phyloP scores from a whole-genome alignment of 2,113 vertebrate species.

The Anser brachyrhynchus region DNA sequence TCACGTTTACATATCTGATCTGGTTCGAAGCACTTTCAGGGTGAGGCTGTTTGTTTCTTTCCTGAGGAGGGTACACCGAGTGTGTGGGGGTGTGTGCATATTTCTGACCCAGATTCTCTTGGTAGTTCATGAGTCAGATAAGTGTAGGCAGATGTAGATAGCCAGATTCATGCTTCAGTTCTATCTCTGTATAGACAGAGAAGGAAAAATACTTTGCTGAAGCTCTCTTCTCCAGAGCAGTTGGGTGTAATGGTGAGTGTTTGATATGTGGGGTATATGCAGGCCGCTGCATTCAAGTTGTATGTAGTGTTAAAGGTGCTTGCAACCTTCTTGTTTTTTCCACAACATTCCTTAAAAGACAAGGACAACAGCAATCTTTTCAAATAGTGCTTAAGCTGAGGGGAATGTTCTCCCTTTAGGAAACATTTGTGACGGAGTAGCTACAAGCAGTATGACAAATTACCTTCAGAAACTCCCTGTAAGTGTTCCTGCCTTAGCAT shows the following conservation, averaged over 20 bases:
- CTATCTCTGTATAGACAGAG: neutral
- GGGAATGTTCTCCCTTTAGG: neutral
- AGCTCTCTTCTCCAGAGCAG: neutral
- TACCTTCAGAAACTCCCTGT: neutral
- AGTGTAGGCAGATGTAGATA: neutral
- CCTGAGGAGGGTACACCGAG: neutral
- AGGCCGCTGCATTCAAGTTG: neutral
- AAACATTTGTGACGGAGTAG: neutral
- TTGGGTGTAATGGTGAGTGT: neutral
- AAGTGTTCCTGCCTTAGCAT: neutral
- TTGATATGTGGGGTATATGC: neutral
- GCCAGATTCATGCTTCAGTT: neutral
- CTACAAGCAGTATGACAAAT: neutral
- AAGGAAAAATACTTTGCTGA: neutral
- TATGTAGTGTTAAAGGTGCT: neutral
- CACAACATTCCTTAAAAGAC: neutral
- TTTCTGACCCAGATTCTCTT: slow-evolving; percentile 5
- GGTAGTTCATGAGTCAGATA: neutral
- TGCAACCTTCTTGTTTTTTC: neutral
- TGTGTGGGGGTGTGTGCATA: neutral
- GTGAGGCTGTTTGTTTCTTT: neutral
- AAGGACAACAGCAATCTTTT: neutral
- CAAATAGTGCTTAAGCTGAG: neutral
- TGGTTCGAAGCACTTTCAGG: neutral
- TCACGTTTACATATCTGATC: neutral